These are phyloP conservation scores for Leptinotarsa juncta DNA, from an alignment of 2,888 invertebrate genomes.

Conservation along the genomic window DNA sequence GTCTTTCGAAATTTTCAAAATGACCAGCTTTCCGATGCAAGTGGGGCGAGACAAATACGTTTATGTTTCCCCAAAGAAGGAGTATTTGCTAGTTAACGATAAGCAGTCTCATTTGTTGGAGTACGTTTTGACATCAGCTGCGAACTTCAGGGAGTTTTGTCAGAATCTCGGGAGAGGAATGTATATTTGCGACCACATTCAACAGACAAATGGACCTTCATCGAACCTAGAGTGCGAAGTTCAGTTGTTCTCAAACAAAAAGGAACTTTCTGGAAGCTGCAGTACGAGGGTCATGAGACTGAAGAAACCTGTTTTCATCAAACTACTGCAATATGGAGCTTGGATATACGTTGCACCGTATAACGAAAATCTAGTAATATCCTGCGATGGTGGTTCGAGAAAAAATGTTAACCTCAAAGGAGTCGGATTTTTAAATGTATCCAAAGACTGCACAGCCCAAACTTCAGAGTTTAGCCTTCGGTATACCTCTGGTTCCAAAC, in stretches of 20 bases:
- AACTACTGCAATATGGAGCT: conserved; percentile 22
- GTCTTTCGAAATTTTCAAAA: conserved; percentile 28
- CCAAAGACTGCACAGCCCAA: not conserved
- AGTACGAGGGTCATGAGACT: conserved; percentile 20
- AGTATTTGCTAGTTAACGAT: conserved; percentile 28
- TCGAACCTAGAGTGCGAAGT: conserved; percentile 28
- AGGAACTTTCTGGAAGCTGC: conserved; percentile 19
- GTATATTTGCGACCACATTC: conserved; percentile 29
- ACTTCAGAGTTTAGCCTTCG: not conserved
- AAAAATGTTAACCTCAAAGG: not conserved
- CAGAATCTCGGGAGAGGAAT: conserved; percentile 3
- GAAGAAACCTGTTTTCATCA: conserved; percentile 27
- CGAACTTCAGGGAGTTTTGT: conserved; percentile 27
- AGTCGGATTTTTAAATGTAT: not conserved
- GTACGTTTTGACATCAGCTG: conserved; percentile 27
- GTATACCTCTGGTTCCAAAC: not conserved
- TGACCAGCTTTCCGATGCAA: conserved; percentile 27
- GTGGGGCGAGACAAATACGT: conserved; percentile 19
- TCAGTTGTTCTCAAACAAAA: conserved; percentile 20
- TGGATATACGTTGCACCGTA: conserved; percentile 31
- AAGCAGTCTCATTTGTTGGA: conserved; percentile 17
- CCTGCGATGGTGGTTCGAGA: conserved; percentile 5
- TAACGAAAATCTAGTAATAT: conserved; percentile 9
- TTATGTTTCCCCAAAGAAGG: conserved; percentile 29
- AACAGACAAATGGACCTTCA: conserved; percentile 10